These are phyloP conservation scores for Lordiphosa collinella DNA, from an alignment of 1,140 invertebrate genomes.

Conservation along the genomic window DNA sequence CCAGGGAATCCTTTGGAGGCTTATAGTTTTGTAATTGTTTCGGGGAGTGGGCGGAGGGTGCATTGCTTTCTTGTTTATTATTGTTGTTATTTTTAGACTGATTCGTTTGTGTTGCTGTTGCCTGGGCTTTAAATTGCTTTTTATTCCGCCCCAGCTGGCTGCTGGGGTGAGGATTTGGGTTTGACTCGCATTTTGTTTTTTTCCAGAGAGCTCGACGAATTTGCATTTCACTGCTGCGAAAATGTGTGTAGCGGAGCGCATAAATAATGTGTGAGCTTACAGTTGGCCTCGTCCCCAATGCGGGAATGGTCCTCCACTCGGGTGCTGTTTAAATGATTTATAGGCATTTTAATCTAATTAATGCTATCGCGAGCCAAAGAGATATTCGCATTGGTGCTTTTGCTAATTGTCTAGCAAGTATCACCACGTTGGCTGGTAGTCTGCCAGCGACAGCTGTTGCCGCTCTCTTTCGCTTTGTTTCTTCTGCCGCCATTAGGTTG, in stretches of 20 bases:
- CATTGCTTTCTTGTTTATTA: conserved; percentile 24
- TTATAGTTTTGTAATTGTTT: conserved; percentile 78
- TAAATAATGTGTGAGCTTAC: conserved; percentile 75
- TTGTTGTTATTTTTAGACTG: conserved; percentile 57
- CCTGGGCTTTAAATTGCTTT: conserved; percentile 53
- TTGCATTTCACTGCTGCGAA: conserved; percentile 61
- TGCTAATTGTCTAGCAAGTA: conserved; percentile 54
- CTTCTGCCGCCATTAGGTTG: conserved; percentile 45
- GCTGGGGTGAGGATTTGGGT: background rate
- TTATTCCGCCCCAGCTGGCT: conserved; percentile 18
- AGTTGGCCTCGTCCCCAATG: conserved; percentile 22
- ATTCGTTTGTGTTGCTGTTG: conserved; percentile 33
- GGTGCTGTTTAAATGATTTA: conserved; percentile 71
- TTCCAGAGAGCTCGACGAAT: conserved; percentile 31
- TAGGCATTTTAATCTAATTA: conserved; percentile 68
- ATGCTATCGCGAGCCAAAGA: conserved; percentile 46
- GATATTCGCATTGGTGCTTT: conserved; percentile 15
- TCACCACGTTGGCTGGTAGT: background rate
- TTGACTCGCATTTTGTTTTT: conserved; percentile 9
- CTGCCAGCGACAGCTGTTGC: conserved; percentile 16
- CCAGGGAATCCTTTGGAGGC: conserved; percentile 61
- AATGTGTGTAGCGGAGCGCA: conserved; percentile 65
- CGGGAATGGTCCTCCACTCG: conserved; percentile 21
- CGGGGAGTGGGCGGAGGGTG: conserved; percentile 18
- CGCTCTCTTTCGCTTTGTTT: conserved; percentile 15